Conservation (phyloP, 2,888 invertebrate species). For the Parnassius mnemosyne region DNA sequence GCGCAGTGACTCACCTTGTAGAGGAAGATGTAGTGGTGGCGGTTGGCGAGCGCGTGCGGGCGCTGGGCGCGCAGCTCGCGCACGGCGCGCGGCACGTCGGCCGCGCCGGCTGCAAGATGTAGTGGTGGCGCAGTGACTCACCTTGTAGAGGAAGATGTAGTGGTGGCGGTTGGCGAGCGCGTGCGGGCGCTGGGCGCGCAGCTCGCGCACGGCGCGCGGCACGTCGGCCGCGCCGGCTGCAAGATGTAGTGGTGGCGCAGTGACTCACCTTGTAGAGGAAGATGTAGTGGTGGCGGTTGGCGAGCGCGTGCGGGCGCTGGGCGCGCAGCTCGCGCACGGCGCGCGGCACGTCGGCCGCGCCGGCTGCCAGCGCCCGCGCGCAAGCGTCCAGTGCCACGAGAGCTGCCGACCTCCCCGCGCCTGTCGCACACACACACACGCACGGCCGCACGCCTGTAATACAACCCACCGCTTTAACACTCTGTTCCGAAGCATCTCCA, state of each 20-base stretch:
- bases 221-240: conserved; percentile 90
- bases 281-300: conserved; percentile 94
- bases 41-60: conserved; percentile 93
- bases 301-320: conserved; percentile 93
- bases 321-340: conserved; percentile 91
- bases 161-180: conserved; percentile 95
- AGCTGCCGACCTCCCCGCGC: conserved; percentile 94
- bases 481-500: background rate
- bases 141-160: conserved; percentile 95
- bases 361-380: conserved; percentile 90
- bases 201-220: conserved; percentile 90
- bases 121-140: conserved; percentile 84
- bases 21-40: conserved; percentile 95
- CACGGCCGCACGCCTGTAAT: conserved; percentile 83
- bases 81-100: conserved; percentile 60
- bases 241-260: conserved; percentile 93
- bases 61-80: conserved; percentile 91
- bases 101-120: conserved; percentile 88
- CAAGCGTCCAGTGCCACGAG: conserved; percentile 92
- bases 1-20: conserved; percentile 86
- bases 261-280: conserved; percentile 91
- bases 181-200: conserved; percentile 93
- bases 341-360: conserved; percentile 91
- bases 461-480: conserved; percentile 1
- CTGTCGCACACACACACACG: conserved; percentile 92